Conservation (phyloP, 2,113 vertebrate species). For the Plecotus auritus region DNA sequence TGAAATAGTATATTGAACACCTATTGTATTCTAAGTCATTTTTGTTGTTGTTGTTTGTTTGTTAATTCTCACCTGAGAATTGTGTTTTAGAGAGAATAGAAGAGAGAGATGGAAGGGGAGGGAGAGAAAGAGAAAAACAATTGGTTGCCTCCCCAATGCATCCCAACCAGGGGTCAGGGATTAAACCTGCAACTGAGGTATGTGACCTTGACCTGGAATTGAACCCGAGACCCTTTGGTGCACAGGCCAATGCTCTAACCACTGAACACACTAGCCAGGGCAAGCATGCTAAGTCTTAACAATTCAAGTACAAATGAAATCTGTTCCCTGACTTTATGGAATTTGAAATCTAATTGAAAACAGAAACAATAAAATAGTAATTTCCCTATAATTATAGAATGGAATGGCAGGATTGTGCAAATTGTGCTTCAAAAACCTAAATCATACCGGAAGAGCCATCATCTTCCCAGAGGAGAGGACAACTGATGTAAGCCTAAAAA, state of each 20-base stretch:
- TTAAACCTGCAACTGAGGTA: no score
- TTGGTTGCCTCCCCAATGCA: no score
- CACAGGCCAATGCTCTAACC: no score
- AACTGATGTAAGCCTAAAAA: neutral
- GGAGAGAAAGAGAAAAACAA: no score
- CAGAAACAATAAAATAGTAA: neutral
- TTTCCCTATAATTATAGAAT: neutral
- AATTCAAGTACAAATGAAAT: neutral
- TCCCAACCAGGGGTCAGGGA: no score
- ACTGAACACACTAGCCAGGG: no score
- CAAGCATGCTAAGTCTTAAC: neutral
- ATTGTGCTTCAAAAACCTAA: neutral
- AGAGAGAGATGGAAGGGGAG: no score
- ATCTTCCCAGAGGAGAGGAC: neutral
- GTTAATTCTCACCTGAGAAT: no score
- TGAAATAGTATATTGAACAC: neutral
- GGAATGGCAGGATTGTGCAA: neutral
- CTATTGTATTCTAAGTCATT: neutral
- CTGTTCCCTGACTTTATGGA: neutral
- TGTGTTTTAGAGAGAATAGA: no score
- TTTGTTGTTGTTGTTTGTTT: no score
- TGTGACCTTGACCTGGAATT: no score
- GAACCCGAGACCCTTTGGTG: no score
- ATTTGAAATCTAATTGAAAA: neutral
- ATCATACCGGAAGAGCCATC: neutral